Percentiles rank a stretch among this genome's conserved stretches.
phyloP scores from a whole-genome alignment of 2,888 invertebrate genomes.

The Caenorhabditis zanzibari region DNA sequence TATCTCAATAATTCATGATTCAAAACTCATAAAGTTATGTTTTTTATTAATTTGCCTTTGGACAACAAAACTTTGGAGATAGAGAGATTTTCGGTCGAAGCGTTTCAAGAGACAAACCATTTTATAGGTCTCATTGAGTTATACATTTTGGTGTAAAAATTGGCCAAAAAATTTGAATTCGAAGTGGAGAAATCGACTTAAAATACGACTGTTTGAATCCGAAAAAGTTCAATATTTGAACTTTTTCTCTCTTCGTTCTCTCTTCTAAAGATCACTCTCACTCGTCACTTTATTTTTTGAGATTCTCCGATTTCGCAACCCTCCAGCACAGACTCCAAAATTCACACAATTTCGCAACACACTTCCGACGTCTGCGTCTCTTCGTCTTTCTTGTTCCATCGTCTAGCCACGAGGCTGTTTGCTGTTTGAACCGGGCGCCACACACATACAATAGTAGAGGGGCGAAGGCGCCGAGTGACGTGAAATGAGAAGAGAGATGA shows the following conservation, averaged over 20 bases:
- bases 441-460: neutral
- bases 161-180: no score
- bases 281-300: conserved; percentile 20
- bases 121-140: no score
- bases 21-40: neutral
- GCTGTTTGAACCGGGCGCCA: conserved; percentile 59
- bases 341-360: conserved; percentile 49
- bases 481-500: conserved; percentile 45
- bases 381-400: conserved; percentile 19
- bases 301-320: conserved; percentile 41
- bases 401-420: conserved; percentile 33
- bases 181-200: no score
- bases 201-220: neutral
- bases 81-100: conserved; percentile 39
- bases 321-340: conserved; percentile 32
- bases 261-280: neutral
- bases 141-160: no score
- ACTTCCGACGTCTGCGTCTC: no score
- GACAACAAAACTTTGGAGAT: conserved; percentile 21
- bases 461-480: conserved; percentile 35
- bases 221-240: conserved; percentile 51
- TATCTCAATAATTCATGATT: neutral
- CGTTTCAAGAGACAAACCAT: conserved; percentile 18
- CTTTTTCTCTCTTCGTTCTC: conserved; percentile 4
- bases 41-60: conserved; percentile 9